A percentile compares a stretch with the other conserved stretches of the same genome.
These are phyloP conservation scores for Troglohyphantes excavatus DNA, from an alignment of 2,888 invertebrate genomes.

Conservation along the genomic window DNA sequence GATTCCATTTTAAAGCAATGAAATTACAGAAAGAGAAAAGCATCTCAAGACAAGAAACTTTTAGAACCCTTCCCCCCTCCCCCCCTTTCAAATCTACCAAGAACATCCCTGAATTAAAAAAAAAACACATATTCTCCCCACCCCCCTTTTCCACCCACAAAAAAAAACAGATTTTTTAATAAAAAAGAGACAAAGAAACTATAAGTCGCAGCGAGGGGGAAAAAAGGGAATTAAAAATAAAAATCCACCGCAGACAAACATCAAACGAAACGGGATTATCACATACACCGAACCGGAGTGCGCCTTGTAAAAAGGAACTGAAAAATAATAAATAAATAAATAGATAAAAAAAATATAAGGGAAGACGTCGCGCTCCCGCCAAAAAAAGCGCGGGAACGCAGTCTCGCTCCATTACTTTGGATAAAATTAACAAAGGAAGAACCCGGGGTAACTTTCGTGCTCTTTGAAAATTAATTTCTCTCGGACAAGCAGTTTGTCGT, in stretches of 20 bases:
- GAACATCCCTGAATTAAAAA: conserved; percentile 31
- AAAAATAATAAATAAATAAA: conserved; percentile 30
- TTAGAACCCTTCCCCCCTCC: background rate
- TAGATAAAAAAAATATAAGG: conserved; percentile 23
- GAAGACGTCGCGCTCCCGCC: conserved; percentile 17
- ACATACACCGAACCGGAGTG: conserved; percentile 23
- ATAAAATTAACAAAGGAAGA: conserved; percentile 78
- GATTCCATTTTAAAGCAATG: conserved; percentile 43
- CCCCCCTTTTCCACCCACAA: conserved; percentile 14
- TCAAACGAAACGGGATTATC: conserved; percentile 70
- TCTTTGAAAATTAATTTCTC: conserved; percentile 78
- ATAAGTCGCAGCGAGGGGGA: background rate
- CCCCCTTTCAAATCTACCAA: background rate
- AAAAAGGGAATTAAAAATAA: background rate
- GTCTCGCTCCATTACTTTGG: conserved; percentile 76
- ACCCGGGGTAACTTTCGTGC: conserved; percentile 60
- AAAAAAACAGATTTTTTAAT: background rate
- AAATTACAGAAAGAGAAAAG: background rate
- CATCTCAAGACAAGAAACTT: background rate
- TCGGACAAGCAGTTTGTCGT: conserved; percentile 76
- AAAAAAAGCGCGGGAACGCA: conserved; percentile 50
- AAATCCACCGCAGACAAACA: conserved; percentile 39
- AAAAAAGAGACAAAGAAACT: conserved; percentile 21
- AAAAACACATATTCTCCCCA: background rate
- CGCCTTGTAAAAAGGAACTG: background rate